Evolutionary conservation across 1,140 invertebrate species (phyloP).

Genomic region (Microplitis demolitor): DNA sequence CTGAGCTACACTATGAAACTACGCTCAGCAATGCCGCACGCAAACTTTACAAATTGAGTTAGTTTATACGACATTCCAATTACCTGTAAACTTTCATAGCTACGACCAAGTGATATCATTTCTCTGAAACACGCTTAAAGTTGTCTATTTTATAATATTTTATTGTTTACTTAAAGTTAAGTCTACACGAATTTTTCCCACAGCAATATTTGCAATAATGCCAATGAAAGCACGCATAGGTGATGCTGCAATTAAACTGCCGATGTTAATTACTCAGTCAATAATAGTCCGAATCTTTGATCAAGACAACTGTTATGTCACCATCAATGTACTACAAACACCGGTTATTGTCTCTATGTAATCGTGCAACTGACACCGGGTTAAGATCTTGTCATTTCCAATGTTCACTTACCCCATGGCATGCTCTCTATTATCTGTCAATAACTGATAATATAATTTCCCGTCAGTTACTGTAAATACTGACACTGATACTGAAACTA

Average conservation of each 20-base stretch:
- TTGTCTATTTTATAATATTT: background rate
- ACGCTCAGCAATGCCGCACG: background rate
- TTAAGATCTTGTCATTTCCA: background rate
- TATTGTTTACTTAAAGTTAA: no score
- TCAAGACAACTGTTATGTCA: slow-evolving; percentile 26
- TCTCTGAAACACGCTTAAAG: background rate
- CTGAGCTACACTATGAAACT: background rate
- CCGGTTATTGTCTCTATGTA: background rate
- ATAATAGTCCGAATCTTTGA: background rate
- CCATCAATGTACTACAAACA: background rate
- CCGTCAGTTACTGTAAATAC: no score
- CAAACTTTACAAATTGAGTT: slow-evolving; percentile 41
- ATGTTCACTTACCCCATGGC: background rate
- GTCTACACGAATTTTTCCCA: no score
- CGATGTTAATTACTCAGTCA: background rate
- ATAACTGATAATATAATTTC: no score
- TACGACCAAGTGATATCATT: background rate
- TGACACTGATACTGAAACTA: no score
- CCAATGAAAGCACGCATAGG: no score
- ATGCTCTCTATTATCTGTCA: background rate
- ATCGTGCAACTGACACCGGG: background rate
- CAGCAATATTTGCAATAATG: no score
- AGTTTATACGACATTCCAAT: slow-evolving; percentile 41
- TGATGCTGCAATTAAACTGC: no score
- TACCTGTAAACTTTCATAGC: slow-evolving; percentile 38